These are phyloP conservation scores for Drosophila parvula DNA, from an alignment of 1,140 invertebrate genomes.

Conservation along the genomic window DNA sequence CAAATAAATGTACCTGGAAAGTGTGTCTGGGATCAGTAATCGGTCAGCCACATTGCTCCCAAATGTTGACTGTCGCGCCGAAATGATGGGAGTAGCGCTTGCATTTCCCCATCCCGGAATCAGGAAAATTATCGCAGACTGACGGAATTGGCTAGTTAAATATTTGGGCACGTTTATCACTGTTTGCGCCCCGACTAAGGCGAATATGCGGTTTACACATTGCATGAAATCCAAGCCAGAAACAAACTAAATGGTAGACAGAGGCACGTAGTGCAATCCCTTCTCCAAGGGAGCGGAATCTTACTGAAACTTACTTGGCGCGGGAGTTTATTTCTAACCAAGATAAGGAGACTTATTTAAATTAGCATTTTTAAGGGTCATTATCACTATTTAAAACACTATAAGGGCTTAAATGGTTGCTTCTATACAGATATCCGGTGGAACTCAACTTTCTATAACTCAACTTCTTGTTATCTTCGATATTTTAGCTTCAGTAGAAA, in stretches of 20 bases:
- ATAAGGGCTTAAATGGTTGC: background rate
- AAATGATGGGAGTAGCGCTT: constrained; percentile 41
- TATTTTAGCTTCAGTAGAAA: too few species aligned
- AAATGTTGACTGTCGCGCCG: constrained; percentile 21
- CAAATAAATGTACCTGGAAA: constrained; percentile 12
- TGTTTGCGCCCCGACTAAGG: constrained; percentile 36
- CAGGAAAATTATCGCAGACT: constrained; percentile 30
- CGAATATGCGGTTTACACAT: constrained; percentile 30
- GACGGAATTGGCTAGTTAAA: constrained; percentile 49
- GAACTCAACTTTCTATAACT: too few species aligned
- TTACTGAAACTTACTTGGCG: background rate
- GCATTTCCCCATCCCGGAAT: constrained; percentile 32
- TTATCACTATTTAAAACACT: background rate
- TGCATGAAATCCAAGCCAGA: constrained; percentile 9
- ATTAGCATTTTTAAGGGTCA: background rate
- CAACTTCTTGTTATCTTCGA: too few species aligned
- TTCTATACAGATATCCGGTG: background rate
- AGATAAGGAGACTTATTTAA: background rate
- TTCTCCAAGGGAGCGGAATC: background rate
- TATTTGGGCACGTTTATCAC: constrained; percentile 51
- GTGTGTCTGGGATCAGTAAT: constrained; percentile 19
- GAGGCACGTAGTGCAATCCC: constrained; percentile 20
- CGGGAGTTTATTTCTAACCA: background rate
- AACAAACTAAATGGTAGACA: constrained; percentile 22
- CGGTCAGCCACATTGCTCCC: constrained; percentile 48